phyloP scores from a whole-genome alignment of 1,140 invertebrate species.

The Alviniconcha marisindica region DNA sequence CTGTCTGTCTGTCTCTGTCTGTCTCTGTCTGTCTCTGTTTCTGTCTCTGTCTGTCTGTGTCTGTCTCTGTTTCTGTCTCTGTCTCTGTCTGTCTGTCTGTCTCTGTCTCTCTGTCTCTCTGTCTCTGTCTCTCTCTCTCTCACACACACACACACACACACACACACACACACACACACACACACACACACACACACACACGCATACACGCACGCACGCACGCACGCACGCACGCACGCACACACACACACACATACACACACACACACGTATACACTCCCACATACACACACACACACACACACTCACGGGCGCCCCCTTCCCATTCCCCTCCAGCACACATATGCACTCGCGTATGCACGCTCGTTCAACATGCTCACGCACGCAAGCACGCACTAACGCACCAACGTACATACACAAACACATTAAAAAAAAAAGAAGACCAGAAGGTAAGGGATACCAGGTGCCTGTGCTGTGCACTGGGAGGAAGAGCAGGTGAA shows the following conservation, averaged over 20 bases:
- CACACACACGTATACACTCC: not conserved
- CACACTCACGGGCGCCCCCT: no score
- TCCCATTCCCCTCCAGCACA: not conserved
- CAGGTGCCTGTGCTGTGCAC: no score
- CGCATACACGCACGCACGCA: slow-evolving; percentile 10
- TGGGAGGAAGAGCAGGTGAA: no score
- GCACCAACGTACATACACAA: no score
- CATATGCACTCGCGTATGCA: no score
- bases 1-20: slow-evolving; percentile 23
- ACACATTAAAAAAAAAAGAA: no score
- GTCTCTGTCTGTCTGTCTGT: slow-evolving; percentile 33
- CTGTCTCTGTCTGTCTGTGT: not conserved
- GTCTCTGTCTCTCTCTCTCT: not conserved
- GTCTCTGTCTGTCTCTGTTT: slow-evolving; percentile 3
- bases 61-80: slow-evolving; percentile 41
- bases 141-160: not conserved
- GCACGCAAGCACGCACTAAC: not conserved
- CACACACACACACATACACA: not conserved
- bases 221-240: not conserved
- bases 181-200: slow-evolving; percentile 34
- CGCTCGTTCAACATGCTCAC: not conserved
- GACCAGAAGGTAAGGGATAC: no score
- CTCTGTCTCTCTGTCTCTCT: slow-evolving; percentile 25
- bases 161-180: slow-evolving; percentile 12
- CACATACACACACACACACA: not conserved